Base-by-base conservation (phyloP, 2,888 invertebrate species). In the Drosophila rubida region DNA sequence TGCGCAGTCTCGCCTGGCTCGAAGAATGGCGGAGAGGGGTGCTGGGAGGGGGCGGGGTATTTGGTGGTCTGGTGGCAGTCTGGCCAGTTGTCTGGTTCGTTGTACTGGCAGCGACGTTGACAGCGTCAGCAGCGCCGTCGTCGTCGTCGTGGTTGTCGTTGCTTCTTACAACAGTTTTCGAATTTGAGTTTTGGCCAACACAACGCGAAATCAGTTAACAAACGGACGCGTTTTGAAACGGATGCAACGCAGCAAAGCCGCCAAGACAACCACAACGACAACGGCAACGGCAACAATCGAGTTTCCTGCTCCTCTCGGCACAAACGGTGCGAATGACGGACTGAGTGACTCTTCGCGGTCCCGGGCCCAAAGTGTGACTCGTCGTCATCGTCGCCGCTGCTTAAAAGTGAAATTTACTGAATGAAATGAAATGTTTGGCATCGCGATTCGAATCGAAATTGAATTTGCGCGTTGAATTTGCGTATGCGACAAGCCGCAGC, bases 141-240 rank as follows among this genome's bases (percentile, higher is more conserved):
- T 41, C 46, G 53, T n/a, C 32, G 32, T 5, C 13, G 32, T 27
- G 1, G 27, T 57, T 32, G 16, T 32, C 19, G 61, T 25, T 62
- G 75, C 72, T 69, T 69, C 69, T 84, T 78, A 64, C 32, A 82
- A 77, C 80, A 71, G 82, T 87, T 87, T 85, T 85, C 77, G 82
- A 82, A 80, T 85, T 83, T 77, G 74, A 76, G 81, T 87, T 84
- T 84, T 85, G 85, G 86, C 75, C 71, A 72, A 82, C 78, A 84
- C 87, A 86, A 75, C 89, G 86, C 89, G 84, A 89, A 90, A 85
- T 90, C 90, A 90, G 90, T 90, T 90, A 90, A 88, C 87, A 80
- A 89, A 88, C 89, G 90, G 90, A 89, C 90, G 80, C 83, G 84
- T 85, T 80, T 80, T 82, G 87, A 82, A 89, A 87, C 90, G 90